Percentiles rank a stretch among this genome's conserved stretches.
Evolutionary conservation across 2,888 invertebrate genomes (phyloP).

Genomic region (Hydropsyche betteni): DNA sequence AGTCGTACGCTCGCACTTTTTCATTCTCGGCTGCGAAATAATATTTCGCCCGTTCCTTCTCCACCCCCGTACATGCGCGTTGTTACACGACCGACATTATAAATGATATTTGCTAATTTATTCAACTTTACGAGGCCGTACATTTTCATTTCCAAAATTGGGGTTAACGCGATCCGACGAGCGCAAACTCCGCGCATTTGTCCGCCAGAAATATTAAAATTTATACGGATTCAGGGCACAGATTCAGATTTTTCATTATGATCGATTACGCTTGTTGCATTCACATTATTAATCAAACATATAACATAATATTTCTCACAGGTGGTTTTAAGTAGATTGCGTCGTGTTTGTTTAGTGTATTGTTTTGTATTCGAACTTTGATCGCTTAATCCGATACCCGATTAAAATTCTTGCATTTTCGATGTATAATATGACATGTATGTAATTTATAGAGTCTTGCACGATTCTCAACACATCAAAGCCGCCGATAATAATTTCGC

Average conservation of each 20-base stretch:
- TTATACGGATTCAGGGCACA: too few relatives aligned
- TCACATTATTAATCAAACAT: too few relatives aligned
- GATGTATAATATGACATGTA: not conserved
- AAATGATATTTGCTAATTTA: conserved; percentile 39
- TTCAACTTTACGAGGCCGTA: conserved; percentile 38
- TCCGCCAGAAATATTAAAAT: too few relatives aligned
- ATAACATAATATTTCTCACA: too few relatives aligned
- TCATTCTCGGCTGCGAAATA: conserved; percentile 6
- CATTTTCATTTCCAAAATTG: conserved; percentile 30
- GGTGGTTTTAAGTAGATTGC: too few relatives aligned
- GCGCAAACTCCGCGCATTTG: not conserved
- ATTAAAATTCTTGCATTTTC: too few relatives aligned
- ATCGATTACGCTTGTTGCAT: too few relatives aligned
- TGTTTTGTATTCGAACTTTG: too few relatives aligned
- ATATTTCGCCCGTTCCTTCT: conserved; percentile 22
- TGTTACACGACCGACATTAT: conserved; percentile 33
- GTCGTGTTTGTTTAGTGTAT: too few relatives aligned
- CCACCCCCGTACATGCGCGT: not conserved
- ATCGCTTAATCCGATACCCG: too few relatives aligned
- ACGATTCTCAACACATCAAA: conserved; percentile 27
- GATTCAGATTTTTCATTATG: too few relatives aligned
- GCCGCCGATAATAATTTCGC: conserved; percentile 22
- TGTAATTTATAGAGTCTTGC: not conserved
- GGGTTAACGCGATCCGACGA: conserved; percentile 34
- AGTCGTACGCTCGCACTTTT: conserved; percentile 11